phyloP scores from a whole-genome alignment of 2,797 vertebrate genomes.

The Periophthalmus magnuspinnatus region DNA sequence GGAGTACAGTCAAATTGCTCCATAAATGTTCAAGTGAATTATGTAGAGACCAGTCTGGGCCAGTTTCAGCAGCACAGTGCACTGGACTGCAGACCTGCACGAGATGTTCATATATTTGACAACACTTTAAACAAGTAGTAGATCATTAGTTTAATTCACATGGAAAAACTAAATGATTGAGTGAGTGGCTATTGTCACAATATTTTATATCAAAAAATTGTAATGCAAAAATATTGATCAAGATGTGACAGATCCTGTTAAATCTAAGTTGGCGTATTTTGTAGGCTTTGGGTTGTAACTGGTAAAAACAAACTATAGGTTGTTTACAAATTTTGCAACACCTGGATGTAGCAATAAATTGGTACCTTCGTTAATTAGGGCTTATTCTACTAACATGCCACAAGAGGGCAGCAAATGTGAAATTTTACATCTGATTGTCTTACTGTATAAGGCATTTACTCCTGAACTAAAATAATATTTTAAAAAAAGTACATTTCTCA shows the following conservation, averaged over 20 bases:
- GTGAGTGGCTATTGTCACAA: background rate
- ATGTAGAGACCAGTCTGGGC: constrained; percentile 28
- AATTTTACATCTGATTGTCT: background rate
- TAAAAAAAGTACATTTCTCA: too few species aligned
- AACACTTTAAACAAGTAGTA: background rate
- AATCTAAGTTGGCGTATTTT: background rate
- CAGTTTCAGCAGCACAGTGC: constrained; percentile 11
- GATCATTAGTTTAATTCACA: background rate
- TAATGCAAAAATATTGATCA: background rate
- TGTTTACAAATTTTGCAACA: background rate
- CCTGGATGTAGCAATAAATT: background rate
- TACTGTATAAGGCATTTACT: background rate
- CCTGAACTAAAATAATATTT: background rate
- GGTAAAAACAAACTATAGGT: background rate
- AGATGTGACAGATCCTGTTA: background rate
- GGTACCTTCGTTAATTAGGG: background rate
- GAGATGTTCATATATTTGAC: background rate
- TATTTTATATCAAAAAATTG: background rate
- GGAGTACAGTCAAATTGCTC: constrained; percentile 45
- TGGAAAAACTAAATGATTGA: background rate
- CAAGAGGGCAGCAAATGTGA: background rate
- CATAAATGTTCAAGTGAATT: constrained; percentile 55
- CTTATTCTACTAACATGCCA: background rate
- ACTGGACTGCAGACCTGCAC: constrained; percentile 13
- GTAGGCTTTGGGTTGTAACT: background rate